Evolutionary conservation across 2,113 vertebrate species (phyloP).

Genomic region (Lanius ludovicianus): DNA sequence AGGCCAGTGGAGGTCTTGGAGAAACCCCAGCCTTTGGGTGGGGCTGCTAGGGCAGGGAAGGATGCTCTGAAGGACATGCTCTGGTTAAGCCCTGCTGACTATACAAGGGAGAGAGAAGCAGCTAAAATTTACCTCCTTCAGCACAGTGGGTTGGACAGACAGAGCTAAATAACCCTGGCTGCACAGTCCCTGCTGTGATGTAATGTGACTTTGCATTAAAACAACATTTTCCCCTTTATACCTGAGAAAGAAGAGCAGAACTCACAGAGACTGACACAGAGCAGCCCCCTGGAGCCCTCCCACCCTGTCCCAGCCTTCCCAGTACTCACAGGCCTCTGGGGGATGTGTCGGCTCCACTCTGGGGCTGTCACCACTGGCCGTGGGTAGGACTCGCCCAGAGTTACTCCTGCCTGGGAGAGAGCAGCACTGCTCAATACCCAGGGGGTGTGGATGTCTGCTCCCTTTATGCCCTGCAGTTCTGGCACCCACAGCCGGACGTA

Average conservation of each 20-base stretch:
- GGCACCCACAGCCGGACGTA: conserved; percentile 79
- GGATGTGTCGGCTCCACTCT: conserved; percentile 78
- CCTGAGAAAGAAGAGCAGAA: neutral
- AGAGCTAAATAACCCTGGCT: neutral
- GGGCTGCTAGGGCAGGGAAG: neutral
- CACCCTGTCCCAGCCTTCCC: neutral
- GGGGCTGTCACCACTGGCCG: conserved; percentile 72
- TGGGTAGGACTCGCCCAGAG: conserved; percentile 77
- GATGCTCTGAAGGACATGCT: neutral
- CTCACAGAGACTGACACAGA: neutral
- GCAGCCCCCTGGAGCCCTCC: neutral
- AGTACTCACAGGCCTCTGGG: conserved; percentile 72
- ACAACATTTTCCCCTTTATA: neutral
- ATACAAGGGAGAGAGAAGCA: neutral
- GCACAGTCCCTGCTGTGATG: neutral
- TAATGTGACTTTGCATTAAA: neutral
- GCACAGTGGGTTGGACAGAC: neutral
- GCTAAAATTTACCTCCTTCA: neutral
- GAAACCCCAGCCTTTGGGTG: neutral
- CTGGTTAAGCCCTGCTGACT: neutral
- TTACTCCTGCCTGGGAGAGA: conserved; percentile 66
- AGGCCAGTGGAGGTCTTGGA: neutral
- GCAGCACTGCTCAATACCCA: conserved; percentile 74
- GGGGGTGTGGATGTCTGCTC: conserved; percentile 75
- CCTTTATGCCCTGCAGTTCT: conserved; percentile 74